A percentile compares a stretch with the other conserved stretches of the same genome.
Evolutionary conservation across 2,113 vertebrate species (phyloP).

Genomic region (Oxygymnocypris stewartii): DNA sequence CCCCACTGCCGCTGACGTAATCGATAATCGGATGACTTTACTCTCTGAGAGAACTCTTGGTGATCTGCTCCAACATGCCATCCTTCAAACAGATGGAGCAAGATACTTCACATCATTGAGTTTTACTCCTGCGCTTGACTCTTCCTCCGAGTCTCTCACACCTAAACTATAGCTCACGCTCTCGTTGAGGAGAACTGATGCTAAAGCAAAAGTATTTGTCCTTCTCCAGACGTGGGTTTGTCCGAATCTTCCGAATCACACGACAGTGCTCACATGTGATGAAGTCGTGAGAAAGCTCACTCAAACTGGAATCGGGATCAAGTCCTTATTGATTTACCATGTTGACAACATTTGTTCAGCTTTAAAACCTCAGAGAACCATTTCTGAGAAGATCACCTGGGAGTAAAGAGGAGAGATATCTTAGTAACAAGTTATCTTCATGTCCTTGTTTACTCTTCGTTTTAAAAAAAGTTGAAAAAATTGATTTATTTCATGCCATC

Average conservation of each 20-base stretch:
- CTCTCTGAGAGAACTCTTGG: not conserved
- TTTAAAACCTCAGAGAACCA: not conserved
- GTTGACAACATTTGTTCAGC: not conserved
- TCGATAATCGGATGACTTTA: constrained; percentile 38
- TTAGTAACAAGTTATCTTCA: not conserved
- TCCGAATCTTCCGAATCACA: too few species aligned
- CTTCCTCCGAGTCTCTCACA: not conserved
- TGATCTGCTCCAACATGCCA: constrained; percentile 12
- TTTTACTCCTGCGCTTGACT: not conserved
- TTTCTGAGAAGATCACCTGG: not conserved
- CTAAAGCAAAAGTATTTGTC: constrained; percentile 2
- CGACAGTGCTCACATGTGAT: too few species aligned
- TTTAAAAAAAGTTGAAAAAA: not conserved
- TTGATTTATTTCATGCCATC: not conserved
- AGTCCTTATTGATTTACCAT: not conserved
- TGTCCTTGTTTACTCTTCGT: not conserved
- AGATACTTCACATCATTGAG: not conserved
- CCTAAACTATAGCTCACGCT: not conserved
- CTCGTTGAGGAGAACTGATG: not conserved
- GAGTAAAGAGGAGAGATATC: not conserved
- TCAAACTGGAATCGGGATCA: not conserved
- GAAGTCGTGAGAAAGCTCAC: not conserved
- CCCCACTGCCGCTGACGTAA: constrained; percentile 62
- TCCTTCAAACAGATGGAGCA: not conserved
- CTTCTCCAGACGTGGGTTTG: not conserved